Evolutionary conservation across 2,888 invertebrate species (phyloP).

Genomic region (Drosophila histrio): DNA sequence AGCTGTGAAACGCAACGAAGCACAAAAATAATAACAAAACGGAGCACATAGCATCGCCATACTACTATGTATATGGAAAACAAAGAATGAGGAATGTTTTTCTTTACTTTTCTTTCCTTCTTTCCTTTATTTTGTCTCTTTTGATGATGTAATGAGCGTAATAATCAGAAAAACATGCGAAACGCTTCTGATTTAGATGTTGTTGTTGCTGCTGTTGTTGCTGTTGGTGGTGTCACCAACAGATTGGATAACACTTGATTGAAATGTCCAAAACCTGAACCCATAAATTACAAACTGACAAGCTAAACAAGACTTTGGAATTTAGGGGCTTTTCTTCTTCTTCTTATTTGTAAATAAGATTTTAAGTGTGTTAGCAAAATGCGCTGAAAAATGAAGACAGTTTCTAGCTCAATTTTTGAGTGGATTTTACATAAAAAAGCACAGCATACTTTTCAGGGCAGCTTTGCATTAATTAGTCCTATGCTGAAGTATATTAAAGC

Average conservation of each 20-base stretch:
- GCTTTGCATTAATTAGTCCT: not conserved
- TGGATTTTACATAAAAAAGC: not conserved
- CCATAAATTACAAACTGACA: constrained; percentile 53
- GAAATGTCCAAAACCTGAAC: constrained; percentile 48
- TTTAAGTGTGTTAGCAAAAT: not conserved
- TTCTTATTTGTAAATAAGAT: constrained; percentile 12
- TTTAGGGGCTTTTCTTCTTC: not conserved
- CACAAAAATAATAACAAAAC: constrained; percentile 77
- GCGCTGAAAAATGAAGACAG: not conserved
- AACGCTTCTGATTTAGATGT: constrained; percentile 43
- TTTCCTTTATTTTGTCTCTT: constrained; percentile 19
- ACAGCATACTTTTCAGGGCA: not conserved
- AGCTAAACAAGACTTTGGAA: constrained; percentile 19
- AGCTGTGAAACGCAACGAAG: constrained; percentile 73
- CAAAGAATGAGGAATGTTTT: constrained; percentile 64
- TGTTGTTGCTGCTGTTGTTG: constrained; percentile 23
- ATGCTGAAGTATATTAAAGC: not conserved
- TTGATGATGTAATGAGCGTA: constrained; percentile 75
- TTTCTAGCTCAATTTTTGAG: not conserved
- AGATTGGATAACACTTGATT: constrained; percentile 55
- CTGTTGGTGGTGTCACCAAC: constrained; percentile 35
- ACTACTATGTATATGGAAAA: constrained; percentile 32
- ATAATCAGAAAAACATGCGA: constrained; percentile 67
- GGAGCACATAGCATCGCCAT: constrained; percentile 15
- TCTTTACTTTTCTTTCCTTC: constrained; percentile 23